Conservation (phyloP, 1,140 invertebrate genomes). For the Hermatobates lingyangjiaoensis region DNA sequence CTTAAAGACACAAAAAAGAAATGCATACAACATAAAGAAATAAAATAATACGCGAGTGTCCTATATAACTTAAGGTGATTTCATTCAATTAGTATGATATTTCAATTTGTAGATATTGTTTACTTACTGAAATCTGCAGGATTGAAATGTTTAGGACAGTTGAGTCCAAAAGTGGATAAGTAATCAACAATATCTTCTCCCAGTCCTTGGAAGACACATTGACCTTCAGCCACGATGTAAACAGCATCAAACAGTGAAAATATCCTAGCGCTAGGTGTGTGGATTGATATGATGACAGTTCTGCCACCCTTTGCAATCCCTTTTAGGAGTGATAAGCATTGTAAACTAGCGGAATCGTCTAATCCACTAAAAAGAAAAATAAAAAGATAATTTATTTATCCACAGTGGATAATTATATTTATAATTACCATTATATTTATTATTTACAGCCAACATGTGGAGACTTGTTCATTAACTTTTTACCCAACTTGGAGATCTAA, state of each 20-base stretch:
- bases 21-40: too few relatives aligned
- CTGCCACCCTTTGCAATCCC: constrained; percentile 57
- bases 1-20: too few relatives aligned
- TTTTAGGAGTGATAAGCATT: constrained; percentile 54
- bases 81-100: too few relatives aligned
- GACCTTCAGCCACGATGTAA: constrained; percentile 49
- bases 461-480: not conserved
- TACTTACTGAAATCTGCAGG: constrained; percentile 62
- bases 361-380: constrained; percentile 37
- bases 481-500: too few relatives aligned
- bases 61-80: too few relatives aligned
- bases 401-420: not conserved
- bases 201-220: constrained; percentile 53
- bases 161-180: constrained; percentile 37
- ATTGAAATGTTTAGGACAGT: constrained; percentile 58
- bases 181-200: constrained; percentile 46
- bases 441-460: not conserved
- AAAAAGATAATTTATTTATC: constrained; percentile 2
- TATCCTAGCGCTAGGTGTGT: constrained; percentile 67
- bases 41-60: too few relatives aligned
- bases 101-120: too few relatives aligned
- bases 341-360: constrained; percentile 54
- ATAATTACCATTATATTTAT: not conserved
- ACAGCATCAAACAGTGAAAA: constrained; percentile 60
- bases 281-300: constrained; percentile 78